Conservation (phyloP, 2,888 invertebrate species). For the Lycocerus yunnanus region DNA sequence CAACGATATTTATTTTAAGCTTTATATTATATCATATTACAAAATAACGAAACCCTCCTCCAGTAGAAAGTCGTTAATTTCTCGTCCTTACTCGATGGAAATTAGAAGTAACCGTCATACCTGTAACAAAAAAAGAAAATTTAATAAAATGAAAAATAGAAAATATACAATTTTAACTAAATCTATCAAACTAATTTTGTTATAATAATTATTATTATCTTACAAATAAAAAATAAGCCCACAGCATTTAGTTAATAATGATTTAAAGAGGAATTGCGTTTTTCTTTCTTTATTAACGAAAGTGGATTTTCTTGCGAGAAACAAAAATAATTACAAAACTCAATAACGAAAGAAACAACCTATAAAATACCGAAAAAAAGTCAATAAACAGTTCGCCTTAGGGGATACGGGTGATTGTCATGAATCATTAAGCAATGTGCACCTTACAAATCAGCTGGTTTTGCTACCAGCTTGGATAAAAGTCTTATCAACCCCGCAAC, state of each 20-base stretch:
- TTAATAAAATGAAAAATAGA: neutral
- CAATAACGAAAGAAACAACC: slow-evolving; percentile 15
- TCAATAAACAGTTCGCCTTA: slow-evolving; percentile 12
- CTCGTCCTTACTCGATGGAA: neutral
- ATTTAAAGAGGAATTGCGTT: neutral
- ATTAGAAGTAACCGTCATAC: neutral
- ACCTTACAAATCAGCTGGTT: slow-evolving; percentile 26
- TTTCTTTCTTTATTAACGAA: neutral
- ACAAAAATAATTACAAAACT: slow-evolving; percentile 4
- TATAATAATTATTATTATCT: neutral
- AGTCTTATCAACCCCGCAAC: slow-evolving; percentile 18
- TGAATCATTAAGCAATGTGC: slow-evolving; percentile 30
- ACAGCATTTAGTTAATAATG: neutral
- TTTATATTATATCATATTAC: too few relatives aligned
- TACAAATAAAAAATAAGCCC: slow-evolving; percentile 2
- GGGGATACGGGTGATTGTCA: slow-evolving; percentile 27
- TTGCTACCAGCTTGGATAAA: slow-evolving; percentile 16
- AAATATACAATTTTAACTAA: neutral
- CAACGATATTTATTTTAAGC: too few relatives aligned
- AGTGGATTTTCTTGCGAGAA: neutral
- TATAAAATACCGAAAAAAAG: slow-evolving; percentile 20
- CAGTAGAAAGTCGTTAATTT: neutral
- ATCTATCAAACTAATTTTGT: neutral
- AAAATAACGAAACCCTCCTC: too few relatives aligned
- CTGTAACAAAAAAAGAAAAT: neutral